Conservation (phyloP, 2,113 vertebrate species). For the Tupaia tana region DNA sequence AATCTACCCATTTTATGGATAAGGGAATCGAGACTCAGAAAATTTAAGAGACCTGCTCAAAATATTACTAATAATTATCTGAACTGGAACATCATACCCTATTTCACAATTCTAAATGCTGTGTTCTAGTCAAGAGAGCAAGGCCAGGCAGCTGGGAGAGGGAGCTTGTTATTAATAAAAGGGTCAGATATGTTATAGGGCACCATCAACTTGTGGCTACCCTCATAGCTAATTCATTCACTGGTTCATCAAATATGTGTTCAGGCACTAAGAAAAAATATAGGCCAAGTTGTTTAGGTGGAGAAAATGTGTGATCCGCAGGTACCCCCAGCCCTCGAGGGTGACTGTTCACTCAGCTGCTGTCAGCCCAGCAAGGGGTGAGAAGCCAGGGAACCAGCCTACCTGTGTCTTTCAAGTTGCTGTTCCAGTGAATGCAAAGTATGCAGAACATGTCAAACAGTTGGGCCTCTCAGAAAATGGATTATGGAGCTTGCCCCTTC, state of each 20-base stretch:
- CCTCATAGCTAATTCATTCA: background rate
- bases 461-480: slow-evolving; percentile 48
- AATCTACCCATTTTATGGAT: background rate
- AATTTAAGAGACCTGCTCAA: background rate
- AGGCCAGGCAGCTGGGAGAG: background rate
- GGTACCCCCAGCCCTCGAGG: background rate
- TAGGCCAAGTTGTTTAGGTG: background rate
- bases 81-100: background rate
- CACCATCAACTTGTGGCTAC: background rate
- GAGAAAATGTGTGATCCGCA: background rate
- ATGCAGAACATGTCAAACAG: slow-evolving; percentile 21
- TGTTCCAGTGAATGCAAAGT: background rate
- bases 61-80: slow-evolving; percentile 3
- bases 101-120: background rate
- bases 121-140: background rate
- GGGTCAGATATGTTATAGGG: background rate
- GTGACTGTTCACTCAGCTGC: background rate
- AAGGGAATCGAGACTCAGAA: background rate
- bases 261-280: background rate
- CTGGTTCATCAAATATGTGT: background rate
- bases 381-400: background rate
- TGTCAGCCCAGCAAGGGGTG: background rate
- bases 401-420: background rate
- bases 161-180: background rate
- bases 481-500: slow-evolving; percentile 48